Percentiles rank a stretch among this genome's conserved stretches.
These are phyloP conservation scores for Eupeodes latifasciatus DNA, from an alignment of 2,888 invertebrate species.

Conservation along the genomic window DNA sequence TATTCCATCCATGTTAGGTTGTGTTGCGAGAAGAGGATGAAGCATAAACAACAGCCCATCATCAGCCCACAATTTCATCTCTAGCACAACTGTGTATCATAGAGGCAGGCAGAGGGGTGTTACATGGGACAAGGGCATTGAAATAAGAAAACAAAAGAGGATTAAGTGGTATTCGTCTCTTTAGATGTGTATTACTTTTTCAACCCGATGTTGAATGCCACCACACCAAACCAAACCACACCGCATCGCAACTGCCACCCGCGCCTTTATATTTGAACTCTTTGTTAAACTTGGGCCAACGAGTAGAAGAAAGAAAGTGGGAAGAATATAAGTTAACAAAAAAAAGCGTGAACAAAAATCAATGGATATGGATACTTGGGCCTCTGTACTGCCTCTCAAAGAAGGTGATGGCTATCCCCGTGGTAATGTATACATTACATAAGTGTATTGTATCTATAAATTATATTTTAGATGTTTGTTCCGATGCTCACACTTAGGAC, in stretches of 20 bases:
- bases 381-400: constrained; percentile 5
- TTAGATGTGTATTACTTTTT: constrained; percentile 46
- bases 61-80: constrained; percentile 37
- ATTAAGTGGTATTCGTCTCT: constrained; percentile 68
- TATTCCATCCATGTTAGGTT: constrained; percentile 46
- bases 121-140: constrained; percentile 57
- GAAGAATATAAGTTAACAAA: constrained; percentile 57
- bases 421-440: neutral
- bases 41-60: constrained; percentile 53
- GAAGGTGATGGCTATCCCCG: neutral
- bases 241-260: constrained; percentile 30
- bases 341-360: constrained; percentile 58
- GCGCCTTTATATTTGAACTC: constrained; percentile 34
- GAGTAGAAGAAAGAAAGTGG: constrained; percentile 58
- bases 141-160: constrained; percentile 72
- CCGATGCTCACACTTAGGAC: constrained; percentile 14
- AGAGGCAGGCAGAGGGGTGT: constrained; percentile 10
- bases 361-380: constrained; percentile 55
- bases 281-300: constrained; percentile 36
- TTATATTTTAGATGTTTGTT: constrained; percentile 25
- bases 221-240: neutral
- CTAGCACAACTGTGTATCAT: constrained; percentile 1
- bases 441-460: neutral
- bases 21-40: constrained; percentile 69
- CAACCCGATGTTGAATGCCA: neutral